phyloP scores from a whole-genome alignment of 2,888 invertebrate species.

The Neoaliturus tenellus region DNA sequence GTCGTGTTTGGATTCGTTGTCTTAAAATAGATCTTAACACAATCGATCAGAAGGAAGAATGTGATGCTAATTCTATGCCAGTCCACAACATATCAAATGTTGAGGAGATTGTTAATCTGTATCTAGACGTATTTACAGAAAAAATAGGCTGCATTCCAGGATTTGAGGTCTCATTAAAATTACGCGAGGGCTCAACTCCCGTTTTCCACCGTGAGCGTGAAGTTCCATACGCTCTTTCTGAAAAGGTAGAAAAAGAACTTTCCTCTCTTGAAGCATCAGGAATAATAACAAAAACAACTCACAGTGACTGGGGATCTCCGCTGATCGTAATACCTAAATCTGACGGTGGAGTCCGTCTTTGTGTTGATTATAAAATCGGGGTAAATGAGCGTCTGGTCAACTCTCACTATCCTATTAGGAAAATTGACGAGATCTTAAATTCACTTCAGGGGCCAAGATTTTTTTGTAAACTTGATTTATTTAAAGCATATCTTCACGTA shows the following conservation, averaged over 20 bases:
- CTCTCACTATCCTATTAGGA: too few relatives aligned
- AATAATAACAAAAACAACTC: conserved; percentile 58
- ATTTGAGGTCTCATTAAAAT: not conserved
- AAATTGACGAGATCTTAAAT: not conserved
- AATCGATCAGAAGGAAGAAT: too few relatives aligned
- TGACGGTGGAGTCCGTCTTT: conserved; percentile 63
- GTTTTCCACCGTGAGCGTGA: not conserved
- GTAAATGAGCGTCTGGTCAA: too few relatives aligned
- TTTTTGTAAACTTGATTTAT: not conserved
- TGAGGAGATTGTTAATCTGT: not conserved
- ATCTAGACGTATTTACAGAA: too few relatives aligned
- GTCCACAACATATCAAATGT: not conserved
- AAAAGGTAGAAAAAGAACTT: conserved; percentile 60
- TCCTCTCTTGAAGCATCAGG: conserved; percentile 48
- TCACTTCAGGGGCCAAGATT: not conserved
- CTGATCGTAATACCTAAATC: conserved; percentile 65
- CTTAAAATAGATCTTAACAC: too few relatives aligned
- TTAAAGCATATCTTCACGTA: not conserved
- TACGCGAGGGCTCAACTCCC: not conserved
- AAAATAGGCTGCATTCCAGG: not conserved
- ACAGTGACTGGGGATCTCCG: conserved; percentile 66
- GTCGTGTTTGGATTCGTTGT: too few relatives aligned
- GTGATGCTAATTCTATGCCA: not conserved
- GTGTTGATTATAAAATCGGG: conserved; percentile 66
- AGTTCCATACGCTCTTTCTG: conserved; percentile 59